Conservation (phyloP, 1,140 invertebrate species). For the Hesperophylax magnus region DNA sequence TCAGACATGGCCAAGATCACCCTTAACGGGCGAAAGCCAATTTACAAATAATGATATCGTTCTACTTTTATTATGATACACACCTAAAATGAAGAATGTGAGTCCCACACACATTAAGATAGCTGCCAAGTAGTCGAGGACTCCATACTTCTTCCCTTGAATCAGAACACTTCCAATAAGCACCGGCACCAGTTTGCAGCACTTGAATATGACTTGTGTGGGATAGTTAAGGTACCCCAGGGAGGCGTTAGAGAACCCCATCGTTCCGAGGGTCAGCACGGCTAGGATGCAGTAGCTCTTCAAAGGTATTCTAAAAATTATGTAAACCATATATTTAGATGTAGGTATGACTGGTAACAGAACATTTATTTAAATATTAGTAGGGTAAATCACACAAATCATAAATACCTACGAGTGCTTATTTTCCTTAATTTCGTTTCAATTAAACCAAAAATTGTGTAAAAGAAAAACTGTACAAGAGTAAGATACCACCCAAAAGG, state of each 20-base stretch:
- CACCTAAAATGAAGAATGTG: conserved; percentile 87
- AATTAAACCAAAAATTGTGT: conserved; percentile 84
- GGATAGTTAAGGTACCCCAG: conserved; percentile 97
- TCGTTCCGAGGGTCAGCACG: conserved; percentile 91
- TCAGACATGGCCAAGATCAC: too few relatives aligned
- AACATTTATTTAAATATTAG: too few relatives aligned
- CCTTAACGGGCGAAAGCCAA: too few relatives aligned
- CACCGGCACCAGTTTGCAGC: conserved; percentile 97
- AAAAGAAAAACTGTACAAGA: conserved; percentile 91
- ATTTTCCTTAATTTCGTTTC: conserved; percentile 80
- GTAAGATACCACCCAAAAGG: conserved; percentile 95
- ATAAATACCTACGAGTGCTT: conserved; percentile 76
- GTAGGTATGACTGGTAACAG: too few relatives aligned
- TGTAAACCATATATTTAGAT: neutral
- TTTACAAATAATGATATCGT: neutral
- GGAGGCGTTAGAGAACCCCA: conserved; percentile 96
- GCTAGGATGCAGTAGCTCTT: conserved; percentile 86
- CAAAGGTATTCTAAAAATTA: conserved; percentile 85
- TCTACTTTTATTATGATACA: conserved; percentile 58
- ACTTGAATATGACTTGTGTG: conserved; percentile 94
- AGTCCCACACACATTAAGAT: conserved; percentile 92
- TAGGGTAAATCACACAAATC: neutral
- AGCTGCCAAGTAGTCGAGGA: conserved; percentile 88
- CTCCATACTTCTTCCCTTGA: conserved; percentile 89
- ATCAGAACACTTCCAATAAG: conserved; percentile 93